Evolutionary conservation across 2,113 vertebrate genomes (phyloP).

Genomic region (Stegostoma tigrinum): DNA sequence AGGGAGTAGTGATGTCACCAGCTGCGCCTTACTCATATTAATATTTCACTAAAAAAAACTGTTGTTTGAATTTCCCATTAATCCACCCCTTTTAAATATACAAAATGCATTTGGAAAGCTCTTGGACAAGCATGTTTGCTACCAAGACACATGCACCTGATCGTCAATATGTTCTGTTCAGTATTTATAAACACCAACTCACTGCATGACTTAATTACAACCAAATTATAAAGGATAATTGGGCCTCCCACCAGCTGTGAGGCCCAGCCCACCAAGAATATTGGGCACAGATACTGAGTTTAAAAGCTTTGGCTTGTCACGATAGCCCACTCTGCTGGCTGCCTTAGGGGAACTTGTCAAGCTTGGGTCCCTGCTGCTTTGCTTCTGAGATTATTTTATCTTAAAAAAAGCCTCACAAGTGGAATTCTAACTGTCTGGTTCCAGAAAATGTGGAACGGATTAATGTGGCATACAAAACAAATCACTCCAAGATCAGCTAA

Average conservation of each 20-base stretch:
- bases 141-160: not conserved
- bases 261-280: slow-evolving; percentile 58
- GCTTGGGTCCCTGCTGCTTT: slow-evolving; percentile 70
- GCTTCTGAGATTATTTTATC: slow-evolving; percentile 67
- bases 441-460: slow-evolving; percentile 86
- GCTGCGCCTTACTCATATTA: slow-evolving; percentile 44
- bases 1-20: slow-evolving; percentile 46
- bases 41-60: not conserved
- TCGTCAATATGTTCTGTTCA: not conserved
- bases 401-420: slow-evolving; percentile 72
- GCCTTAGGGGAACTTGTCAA: slow-evolving; percentile 71
- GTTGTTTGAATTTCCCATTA: slow-evolving; percentile 4
- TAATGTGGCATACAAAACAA: slow-evolving; percentile 83
- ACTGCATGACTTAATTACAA: slow-evolving; percentile 65
- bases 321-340: slow-evolving; percentile 62
- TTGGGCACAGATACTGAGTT: slow-evolving; percentile 49
- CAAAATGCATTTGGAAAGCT: not conserved
- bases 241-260: slow-evolving; percentile 52
- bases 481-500: slow-evolving; percentile 76
- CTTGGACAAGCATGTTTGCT: not conserved
- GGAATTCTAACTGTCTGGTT: slow-evolving; percentile 73
- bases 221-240: slow-evolving; percentile 71
- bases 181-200: slow-evolving; percentile 39
- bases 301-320: slow-evolving; percentile 40
- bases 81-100: not conserved